A percentile compares a stretch with the other conserved stretches of the same genome.
Conservation (phyloP, 1,140 invertebrate species). For the Coelopa frigida region DNA sequence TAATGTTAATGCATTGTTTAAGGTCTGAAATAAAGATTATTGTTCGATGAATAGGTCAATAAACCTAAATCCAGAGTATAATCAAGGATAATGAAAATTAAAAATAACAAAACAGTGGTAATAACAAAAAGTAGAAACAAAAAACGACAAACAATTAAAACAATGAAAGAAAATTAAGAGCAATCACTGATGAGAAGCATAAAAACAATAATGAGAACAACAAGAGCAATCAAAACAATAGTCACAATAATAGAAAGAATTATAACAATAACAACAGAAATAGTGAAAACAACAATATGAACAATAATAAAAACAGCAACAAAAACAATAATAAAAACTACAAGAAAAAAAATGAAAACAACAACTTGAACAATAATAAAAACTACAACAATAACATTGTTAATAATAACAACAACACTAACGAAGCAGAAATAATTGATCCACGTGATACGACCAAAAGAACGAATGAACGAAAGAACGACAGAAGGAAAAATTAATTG, state of each 20-base stretch:
- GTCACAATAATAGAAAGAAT: not conserved
- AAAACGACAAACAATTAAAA: not conserved
- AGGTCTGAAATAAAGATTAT: no score
- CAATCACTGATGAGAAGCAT: not conserved
- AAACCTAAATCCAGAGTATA: no score
- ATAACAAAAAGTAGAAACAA: not conserved
- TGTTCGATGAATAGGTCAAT: no score
- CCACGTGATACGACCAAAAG: no score
- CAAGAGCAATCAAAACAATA: not conserved
- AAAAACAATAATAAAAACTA: not conserved
- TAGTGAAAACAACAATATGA: not conserved
- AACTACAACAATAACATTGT: not conserved
- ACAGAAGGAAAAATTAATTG: no score
- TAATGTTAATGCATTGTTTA: no score
- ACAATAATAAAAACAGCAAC: not conserved
- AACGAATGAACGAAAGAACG: no score
- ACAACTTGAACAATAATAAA: not conserved
- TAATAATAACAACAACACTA: not conserved
- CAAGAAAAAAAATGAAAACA: not conserved
- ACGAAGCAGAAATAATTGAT: no score
- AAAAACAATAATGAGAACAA: not conserved
- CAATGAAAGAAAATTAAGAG: not conserved
- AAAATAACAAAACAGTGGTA: not conserved
- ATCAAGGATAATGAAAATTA: no score
- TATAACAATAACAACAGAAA: not conserved